Conservation (phyloP, 1,140 invertebrate genomes). For the Meteorus sp. region DNA sequence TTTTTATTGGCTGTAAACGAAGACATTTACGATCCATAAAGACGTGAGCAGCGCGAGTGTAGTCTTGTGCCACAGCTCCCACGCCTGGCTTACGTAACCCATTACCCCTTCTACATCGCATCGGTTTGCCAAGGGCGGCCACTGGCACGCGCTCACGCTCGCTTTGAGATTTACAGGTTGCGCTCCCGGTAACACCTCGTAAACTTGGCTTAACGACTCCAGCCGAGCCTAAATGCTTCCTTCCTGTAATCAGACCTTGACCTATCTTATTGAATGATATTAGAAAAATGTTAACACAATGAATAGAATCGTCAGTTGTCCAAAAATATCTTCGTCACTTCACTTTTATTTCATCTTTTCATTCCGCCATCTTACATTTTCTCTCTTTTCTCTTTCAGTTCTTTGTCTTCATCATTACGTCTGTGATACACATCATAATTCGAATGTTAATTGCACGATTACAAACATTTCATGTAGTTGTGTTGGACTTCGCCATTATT, state of each 20-base stretch:
- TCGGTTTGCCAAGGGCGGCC: conserved; percentile 55
- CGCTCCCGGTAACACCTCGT: conserved; percentile 60
- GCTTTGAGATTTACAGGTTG: conserved; percentile 59
- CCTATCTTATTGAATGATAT: conserved; percentile 37
- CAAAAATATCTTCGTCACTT: too few species aligned
- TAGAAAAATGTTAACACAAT: conserved; percentile 1
- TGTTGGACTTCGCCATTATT: too few species aligned
- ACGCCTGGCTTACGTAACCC: conserved; percentile 49
- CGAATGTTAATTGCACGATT: too few species aligned
- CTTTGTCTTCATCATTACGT: too few species aligned
- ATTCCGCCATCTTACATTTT: too few species aligned
- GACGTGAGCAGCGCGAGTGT: conserved; percentile 47
- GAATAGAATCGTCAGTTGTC: too few species aligned
- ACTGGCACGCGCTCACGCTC: conserved; percentile 54
- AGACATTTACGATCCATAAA: conserved; percentile 62
- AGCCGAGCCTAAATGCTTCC: conserved; percentile 60
- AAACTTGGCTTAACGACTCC: conserved; percentile 61
- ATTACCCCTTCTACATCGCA: conserved; percentile 53
- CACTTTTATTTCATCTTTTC: neutral
- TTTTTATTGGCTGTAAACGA: conserved; percentile 60
- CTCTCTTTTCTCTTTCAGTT: too few species aligned
- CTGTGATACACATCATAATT: too few species aligned
- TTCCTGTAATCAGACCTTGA: conserved; percentile 59
- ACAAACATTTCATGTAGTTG: too few species aligned
- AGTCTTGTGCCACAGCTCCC: conserved; percentile 31